Evolutionary conservation across 2,888 invertebrate genomes (phyloP).

Genomic region (Bimastos eiseni): DNA sequence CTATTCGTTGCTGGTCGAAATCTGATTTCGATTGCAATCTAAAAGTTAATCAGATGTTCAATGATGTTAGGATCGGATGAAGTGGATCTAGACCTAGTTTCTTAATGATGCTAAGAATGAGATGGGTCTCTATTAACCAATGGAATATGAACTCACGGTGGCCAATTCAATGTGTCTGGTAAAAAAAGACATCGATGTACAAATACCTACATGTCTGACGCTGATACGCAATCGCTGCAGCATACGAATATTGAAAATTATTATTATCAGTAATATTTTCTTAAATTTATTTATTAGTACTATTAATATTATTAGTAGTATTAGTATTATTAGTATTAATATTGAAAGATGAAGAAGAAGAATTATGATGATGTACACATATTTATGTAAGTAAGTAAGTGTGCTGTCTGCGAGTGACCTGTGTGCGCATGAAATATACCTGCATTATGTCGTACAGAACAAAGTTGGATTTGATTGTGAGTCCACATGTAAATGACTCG

Average conservation of each 20-base stretch:
- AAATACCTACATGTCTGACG: not conserved
- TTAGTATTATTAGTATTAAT: no score
- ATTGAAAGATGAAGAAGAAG: not conserved
- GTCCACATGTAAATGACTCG: no score
- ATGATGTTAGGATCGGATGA: not conserved
- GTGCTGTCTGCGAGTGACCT: no score
- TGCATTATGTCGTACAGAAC: no score
- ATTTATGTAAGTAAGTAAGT: not conserved
- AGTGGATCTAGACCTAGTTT: not conserved
- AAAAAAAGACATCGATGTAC: not conserved
- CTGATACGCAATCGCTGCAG: not conserved
- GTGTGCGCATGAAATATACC: no score
- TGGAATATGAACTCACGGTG: not conserved
- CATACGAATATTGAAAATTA: not conserved
- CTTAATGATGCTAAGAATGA: not conserved
- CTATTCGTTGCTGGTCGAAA: not conserved
- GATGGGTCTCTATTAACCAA: not conserved
- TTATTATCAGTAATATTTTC: no score
- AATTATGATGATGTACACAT: not conserved
- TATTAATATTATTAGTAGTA: no score
- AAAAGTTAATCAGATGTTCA: not conserved
- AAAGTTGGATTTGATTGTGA: no score
- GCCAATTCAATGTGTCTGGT: not conserved
- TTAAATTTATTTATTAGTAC: no score
- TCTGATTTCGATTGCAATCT: not conserved